Percentiles rank a stretch among this genome's conserved stretches.
Evolutionary conservation across 2,113 vertebrate species (phyloP).

Genomic region (Elephas maximus): DNA sequence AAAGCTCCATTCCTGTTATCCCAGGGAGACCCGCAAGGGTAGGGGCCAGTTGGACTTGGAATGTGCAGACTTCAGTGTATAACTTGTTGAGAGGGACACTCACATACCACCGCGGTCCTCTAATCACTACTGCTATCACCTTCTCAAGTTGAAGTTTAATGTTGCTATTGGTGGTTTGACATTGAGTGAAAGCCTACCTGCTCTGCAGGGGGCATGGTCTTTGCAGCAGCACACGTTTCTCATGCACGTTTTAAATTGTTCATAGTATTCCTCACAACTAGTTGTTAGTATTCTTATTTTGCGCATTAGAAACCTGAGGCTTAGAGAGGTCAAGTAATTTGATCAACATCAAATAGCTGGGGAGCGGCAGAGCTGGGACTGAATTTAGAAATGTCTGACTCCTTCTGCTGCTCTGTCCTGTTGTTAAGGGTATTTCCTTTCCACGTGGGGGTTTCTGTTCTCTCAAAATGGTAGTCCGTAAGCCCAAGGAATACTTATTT

Average conservation of each 20-base stretch:
- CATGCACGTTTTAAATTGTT: background rate
- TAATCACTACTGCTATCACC: too few relatives aligned
- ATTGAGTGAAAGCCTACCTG: fast-evolving
- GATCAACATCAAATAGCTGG: background rate
- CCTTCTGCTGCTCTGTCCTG: background rate
- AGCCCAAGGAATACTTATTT: background rate
- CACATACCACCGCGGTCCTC: background rate
- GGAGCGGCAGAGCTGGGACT: background rate
- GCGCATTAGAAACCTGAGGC: background rate
- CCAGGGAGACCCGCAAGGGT: background rate
- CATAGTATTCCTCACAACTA: background rate
- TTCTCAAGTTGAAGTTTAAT: background rate
- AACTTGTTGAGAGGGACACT: background rate
- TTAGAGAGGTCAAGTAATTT: background rate
- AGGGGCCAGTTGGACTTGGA: background rate
- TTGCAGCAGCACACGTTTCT: background rate
- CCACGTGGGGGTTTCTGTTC: background rate
- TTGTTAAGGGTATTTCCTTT: background rate
- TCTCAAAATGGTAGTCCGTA: background rate
- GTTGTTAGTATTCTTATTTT: background rate
- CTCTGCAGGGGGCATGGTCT: fast-evolving
- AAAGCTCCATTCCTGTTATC: background rate
- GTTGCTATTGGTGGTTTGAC: background rate
- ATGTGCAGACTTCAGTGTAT: background rate
- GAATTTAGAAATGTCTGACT: background rate